Evolutionary conservation across 2,113 vertebrate species (phyloP), one percentile per base, ranked within the genome.

Genomic region (Lophura nycthemera): DNA sequence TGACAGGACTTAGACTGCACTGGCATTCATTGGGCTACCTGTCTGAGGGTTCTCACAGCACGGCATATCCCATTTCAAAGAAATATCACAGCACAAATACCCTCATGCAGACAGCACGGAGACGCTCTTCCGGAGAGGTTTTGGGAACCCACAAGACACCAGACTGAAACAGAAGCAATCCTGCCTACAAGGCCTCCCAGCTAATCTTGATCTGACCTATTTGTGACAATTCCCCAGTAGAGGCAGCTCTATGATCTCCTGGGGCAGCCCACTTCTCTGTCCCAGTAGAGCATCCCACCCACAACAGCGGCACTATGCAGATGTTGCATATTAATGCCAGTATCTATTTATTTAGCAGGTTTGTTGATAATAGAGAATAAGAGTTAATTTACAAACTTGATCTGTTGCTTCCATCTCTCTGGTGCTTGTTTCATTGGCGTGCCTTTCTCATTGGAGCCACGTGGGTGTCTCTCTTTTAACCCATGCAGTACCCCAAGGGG

Each of bases 191-290:
- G 81, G 54, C 29, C 63, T 82, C 66, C 7, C 40, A 93, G 70
- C 86, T 76, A 65, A 47, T 93, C 57, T 81, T 89, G 81, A 34
- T 87, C 27, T 94, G 86, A 94, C 92, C 86, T 84, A 79, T 88
- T 95, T 94, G 59, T 70, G 71, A 90, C 84, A 89, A 87, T 54
- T 92, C 86, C 54, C 83, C 30, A 17, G 8, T 32, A 83, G 71
- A 88, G 48, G 22, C 64, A 78, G 73, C 56, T 34, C 40, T 47
- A 24, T 45, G 19, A 30, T 50, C 6, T 88, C 69, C 80, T 47
- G 2, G 1, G 34, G 52, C 65, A 92, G 32, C 22, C 13, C n/a
- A 13, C 45, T 89, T 82, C 74, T 13, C 74, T 83, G 11, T 32
- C 89, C 69, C 71, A 6, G 32, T 12, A 30, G 47, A 29, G 2